Evolutionary conservation across 2,113 vertebrate species (phyloP), one percentile per base, ranked within the genome.

Genomic region (Gavialis gangeticus): DNA sequence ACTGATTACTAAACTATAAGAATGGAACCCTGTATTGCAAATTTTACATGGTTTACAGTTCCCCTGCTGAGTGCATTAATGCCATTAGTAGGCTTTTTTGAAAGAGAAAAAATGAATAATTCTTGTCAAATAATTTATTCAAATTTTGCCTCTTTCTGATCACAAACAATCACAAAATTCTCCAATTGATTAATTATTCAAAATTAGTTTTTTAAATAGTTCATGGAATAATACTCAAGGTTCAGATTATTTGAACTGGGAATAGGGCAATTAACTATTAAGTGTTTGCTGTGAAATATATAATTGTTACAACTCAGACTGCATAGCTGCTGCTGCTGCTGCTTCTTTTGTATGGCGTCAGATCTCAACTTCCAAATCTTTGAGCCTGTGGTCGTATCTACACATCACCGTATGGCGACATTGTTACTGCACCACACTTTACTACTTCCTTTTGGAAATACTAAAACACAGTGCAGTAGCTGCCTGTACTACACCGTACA

Each of bases 211-310:
- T 93, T 83, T 21, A 89, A 57, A 58, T 66, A 87, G n/a, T 85
- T 95, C 64, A 95, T 89, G 85, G 87, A 93, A 95, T 93, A 94
- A 81, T 82, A 55, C 55, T 75, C 62, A 93, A 24, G n/a, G 81
- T 95, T 92, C 30, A 75, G 58, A 89, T 54, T 1, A 0, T 37
- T 18, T 37, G 46, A 37, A 75, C 3, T 78, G 13, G 64, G 93
- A 93, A 75, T 59, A 58, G 25, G 85, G 88, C 77, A 94, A 91
- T 81, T 92, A 86, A 86, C 64, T 66, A 17, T 89, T 69, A 25
- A 21, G 85, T 91, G 11, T 82, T 79, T 56, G 69, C 75, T 62
- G 84, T 79, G 88, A 92, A 94, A 64, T 22, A 28, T 12, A 25
- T 88, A 91, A 79, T 16, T 9, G 64, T 54, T 79, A 11, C 3